phyloP scores from a whole-genome alignment of 30 jellyfish, hydroid and myxozoan species.

The Nemopilema nomurai region DNA sequence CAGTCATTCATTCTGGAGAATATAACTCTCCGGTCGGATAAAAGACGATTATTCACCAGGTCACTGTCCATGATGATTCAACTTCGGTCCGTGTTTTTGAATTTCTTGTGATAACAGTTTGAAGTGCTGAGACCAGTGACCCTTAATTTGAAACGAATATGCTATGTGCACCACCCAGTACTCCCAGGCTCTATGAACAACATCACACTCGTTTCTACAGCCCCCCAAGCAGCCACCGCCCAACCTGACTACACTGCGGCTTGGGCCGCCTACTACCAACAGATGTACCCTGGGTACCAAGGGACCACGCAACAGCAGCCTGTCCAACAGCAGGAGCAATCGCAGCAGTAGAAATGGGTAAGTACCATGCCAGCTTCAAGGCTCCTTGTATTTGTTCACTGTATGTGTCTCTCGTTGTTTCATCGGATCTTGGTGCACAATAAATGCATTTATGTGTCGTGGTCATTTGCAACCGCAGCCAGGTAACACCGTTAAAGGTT shows the following conservation, averaged over 20 bases:
- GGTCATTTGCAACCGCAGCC: too few species aligned
- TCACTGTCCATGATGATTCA: slow-evolving; percentile 43
- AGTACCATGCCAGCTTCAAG: neutral
- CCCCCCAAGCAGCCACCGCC: slow-evolving; percentile 60
- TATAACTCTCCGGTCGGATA: neutral
- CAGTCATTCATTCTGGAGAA: neutral
- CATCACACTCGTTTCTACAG: slow-evolving; percentile 23
- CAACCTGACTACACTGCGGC: slow-evolving; percentile 97
- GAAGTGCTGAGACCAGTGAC: slow-evolving; percentile 44
- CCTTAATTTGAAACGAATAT: neutral
- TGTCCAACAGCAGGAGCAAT: slow-evolving; percentile 56
- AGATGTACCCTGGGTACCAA: slow-evolving; percentile 77
- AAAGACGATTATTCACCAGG: too few species aligned
- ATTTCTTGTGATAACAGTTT: slow-evolving; percentile 7
- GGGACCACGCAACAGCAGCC: slow-evolving; percentile 62
- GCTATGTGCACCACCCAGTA: neutral
- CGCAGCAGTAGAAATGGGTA: slow-evolving; percentile 7
- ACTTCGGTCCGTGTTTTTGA: slow-evolving; percentile 62
- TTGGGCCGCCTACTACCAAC: slow-evolving; percentile 92
- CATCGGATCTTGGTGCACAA: too few species aligned
- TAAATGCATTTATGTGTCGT: too few species aligned
- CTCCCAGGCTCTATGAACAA: neutral
- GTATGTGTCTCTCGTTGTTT: neutral
- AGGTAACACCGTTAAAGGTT: too few species aligned
- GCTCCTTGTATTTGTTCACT: neutral